Base-by-base conservation (phyloP, 2,888 invertebrate genomes). In the Herminia tarsipennalis region DNA sequence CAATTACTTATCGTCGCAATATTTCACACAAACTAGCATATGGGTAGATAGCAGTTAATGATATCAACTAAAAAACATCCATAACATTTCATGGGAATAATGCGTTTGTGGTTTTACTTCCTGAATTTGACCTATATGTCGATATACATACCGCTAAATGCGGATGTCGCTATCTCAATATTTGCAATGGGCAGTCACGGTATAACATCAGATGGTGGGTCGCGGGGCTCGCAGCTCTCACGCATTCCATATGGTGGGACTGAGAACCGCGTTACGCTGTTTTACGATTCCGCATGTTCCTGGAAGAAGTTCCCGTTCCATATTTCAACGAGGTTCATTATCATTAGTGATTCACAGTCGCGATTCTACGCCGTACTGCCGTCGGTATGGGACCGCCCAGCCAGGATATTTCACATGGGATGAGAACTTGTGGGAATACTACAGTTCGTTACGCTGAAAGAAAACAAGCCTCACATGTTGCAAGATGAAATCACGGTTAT, bases 401-500 rank as follows among this genome's bases (percentile, higher is more conserved):
- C 56, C 72, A 73, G 81, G 76, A 75, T 81, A 83, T 87, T 90
- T 91, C 91, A 88, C 89, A 90, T 90, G 89, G 72, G 60, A 70
- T 59, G 69, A 56, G 72, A 54, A 59, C 53, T 74, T 83, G 79
- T 81, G 86, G 81, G 87, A 88, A 88, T 78, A 71, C 66, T 67
- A 70, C 64, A 72, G 71, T 73, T 72, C 74, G 76, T 73, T 81
- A 76, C 75, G 67, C 78, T 73, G 62, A 83, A 78, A 83, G 83
- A 83, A 83, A 85, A 86, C 83, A 83, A 77, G 67, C 79, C 78
- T 86, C 90, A 91, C 88, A 88, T 90, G 89, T 86, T 89, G 76
- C 66, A 64, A 66, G 80, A 91, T 91, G 90, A 90, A 91, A 91
- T 91, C 91, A 91, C 90, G 86, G 89, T 83, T 91, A 91, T 91